These are phyloP conservation scores for Anhinga rufa DNA, from an alignment of 2,113 vertebrate genomes.

Conservation along the genomic window DNA sequence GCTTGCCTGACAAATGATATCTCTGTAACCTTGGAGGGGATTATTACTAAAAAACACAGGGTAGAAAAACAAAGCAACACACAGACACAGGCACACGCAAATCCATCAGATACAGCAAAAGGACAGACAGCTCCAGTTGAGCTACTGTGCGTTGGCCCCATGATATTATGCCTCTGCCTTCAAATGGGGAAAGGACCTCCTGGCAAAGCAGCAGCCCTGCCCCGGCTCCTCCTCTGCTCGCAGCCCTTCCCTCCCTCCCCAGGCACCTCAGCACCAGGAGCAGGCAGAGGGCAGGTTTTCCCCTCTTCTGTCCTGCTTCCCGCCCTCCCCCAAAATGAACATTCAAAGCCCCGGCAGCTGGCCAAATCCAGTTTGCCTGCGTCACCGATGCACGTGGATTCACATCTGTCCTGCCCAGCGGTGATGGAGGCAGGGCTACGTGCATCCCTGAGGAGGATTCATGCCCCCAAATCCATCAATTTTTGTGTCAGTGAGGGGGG, in stretches of 20 bases:
- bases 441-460: background rate
- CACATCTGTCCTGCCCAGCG: conserved; percentile 51
- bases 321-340: conserved; percentile 4
- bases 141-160: background rate
- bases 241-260: background rate
- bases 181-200: background rate
- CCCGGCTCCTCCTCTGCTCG: background rate
- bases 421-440: conserved; percentile 25
- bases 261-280: background rate
- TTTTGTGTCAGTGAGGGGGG: background rate
- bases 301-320: background rate
- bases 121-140: background rate
- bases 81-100: background rate
- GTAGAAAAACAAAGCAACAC: background rate
- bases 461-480: background rate
- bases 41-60: conserved; percentile 53
- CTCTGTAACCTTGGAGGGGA: conserved; percentile 61
- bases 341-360: conserved; percentile 46
- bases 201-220: background rate
- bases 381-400: conserved; percentile 18
- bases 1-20: conserved; percentile 63
- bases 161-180: background rate
- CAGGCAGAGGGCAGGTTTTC: background rate
- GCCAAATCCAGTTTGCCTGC: conserved; percentile 53
- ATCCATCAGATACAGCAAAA: background rate